phyloP scores from a whole-genome alignment of 2,113 vertebrate species.

The Podilymbus podiceps region DNA sequence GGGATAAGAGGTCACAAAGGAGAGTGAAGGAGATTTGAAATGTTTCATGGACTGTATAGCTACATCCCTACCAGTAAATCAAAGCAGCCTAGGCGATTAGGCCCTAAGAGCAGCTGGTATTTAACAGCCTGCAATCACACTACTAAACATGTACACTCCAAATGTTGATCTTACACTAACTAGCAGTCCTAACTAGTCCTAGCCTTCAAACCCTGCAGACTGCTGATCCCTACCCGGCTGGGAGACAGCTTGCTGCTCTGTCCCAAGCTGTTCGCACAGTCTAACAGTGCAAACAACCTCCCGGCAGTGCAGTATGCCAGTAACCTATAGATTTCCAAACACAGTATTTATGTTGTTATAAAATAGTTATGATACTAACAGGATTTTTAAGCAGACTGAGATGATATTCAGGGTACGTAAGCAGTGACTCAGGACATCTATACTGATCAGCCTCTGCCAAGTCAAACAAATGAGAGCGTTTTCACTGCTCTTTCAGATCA shows the following conservation, averaged over 20 bases:
- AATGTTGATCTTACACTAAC: not conserved
- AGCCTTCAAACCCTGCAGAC: not conserved
- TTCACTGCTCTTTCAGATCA: conserved; percentile 40
- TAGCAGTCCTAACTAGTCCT: too few species aligned
- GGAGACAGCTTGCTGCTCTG: not conserved
- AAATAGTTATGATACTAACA: not conserved
- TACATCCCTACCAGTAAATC: not conserved
- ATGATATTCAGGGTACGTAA: not conserved
- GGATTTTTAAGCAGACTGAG: not conserved
- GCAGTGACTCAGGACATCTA: conserved; percentile 40
- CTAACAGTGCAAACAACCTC: not conserved
- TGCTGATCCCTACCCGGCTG: not conserved
- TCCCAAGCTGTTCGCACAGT: not conserved
- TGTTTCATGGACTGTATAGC: not conserved
- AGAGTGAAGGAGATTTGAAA: not conserved
- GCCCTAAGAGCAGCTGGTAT: not conserved
- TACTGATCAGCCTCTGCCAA: conserved; percentile 38
- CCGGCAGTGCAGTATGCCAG: accelerated
- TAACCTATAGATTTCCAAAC: not conserved
- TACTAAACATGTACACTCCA: too few species aligned
- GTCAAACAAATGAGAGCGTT: conserved; percentile 38
- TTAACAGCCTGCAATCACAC: too few species aligned
- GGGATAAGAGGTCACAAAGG: not conserved
- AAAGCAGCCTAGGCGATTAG: not conserved
- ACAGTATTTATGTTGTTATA: not conserved